Evolutionary conservation across 2,888 invertebrate species (phyloP), one percentile per base, ranked within the genome.

Genomic region (Hipparchia sbordonii): DNA sequence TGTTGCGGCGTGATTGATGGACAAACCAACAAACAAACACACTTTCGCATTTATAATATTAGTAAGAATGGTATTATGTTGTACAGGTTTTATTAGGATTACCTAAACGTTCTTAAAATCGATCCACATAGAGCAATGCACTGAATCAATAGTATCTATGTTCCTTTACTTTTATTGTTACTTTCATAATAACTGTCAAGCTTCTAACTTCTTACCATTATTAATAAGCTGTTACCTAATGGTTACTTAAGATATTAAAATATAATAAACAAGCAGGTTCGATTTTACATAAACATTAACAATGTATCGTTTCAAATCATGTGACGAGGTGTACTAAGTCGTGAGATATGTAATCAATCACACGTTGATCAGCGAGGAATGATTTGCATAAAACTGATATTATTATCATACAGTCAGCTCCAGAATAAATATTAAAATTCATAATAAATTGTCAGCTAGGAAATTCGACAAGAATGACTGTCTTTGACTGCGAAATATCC

Each of bases 331-430:
- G n/a, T 69, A 33, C 33, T 65, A 13, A 65, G 68, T 69, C 61
- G 69, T 69, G 69, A 69, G 60, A 69, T 69, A 69, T 52, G 60
- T 60, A 60, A 69, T 69, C 68, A 61, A 60, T 69, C 60, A 61
- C 39, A 51, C 52, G 48, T 6, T 69, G 39, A 69, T 69, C 69
- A 67, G 57, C 52, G 23, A 65, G 59, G 52, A 71, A 60, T 65
- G 65, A 71, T 66, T 71, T 71, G 60, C 71, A 69, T 69, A 39
- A 52, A 69, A 52, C 61, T 69, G 61, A 61, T 59, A 6, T 33
- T 59, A 6, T 33, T 54, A 51, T 10, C n/a, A 8, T 39, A 61
- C 61, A 51, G 13, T 48, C 59, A 4, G 48, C 23, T 48, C 23
- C 23, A 6, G 48, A 62, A 62, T 48, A 8, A 62, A 62, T 46